These are phyloP conservation scores for Willowsia nigromaculata DNA, from an alignment of 2,888 invertebrate species.

Conservation along the genomic window DNA sequence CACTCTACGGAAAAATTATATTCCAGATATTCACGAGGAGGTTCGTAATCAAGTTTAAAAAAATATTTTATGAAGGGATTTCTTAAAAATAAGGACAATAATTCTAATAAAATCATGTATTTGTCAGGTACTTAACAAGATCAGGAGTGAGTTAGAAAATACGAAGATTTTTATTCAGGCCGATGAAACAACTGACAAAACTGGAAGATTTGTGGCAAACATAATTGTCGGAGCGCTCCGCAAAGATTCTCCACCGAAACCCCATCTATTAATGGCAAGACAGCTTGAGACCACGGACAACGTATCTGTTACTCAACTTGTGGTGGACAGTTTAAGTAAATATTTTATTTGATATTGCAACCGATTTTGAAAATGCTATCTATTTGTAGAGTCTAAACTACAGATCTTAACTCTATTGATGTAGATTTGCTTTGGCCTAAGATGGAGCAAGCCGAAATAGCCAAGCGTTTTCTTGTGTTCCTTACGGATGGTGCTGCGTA, in stretches of 20 bases:
- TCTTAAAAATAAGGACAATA: too few species aligned
- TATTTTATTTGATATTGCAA: too few species aligned
- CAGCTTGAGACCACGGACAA: background rate
- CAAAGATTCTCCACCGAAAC: background rate
- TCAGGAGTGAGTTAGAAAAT: background rate
- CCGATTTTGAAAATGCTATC: too few species aligned
- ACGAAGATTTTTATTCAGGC: background rate
- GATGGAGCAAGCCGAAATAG: background rate
- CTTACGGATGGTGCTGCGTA: constrained; percentile 9
- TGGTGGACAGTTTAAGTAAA: background rate
- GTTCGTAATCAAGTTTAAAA: too few species aligned
- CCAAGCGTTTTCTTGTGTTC: background rate
- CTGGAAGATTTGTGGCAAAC: constrained; percentile 34
- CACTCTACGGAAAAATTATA: background rate
- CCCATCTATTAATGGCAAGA: background rate
- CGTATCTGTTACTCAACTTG: background rate
- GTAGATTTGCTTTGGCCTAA: background rate
- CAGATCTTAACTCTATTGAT: too few species aligned
- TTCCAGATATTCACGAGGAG: background rate
- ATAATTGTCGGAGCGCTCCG: background rate
- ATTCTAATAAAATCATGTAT: background rate
- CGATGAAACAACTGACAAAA: constrained; percentile 45
- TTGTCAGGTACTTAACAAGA: background rate
- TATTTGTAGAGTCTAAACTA: too few species aligned
- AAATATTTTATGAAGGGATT: too few species aligned